Percentiles rank a stretch among this genome's conserved stretches.
Evolutionary conservation across 2,888 invertebrate species (phyloP).

Genomic region (Laspeyria flexula): DNA sequence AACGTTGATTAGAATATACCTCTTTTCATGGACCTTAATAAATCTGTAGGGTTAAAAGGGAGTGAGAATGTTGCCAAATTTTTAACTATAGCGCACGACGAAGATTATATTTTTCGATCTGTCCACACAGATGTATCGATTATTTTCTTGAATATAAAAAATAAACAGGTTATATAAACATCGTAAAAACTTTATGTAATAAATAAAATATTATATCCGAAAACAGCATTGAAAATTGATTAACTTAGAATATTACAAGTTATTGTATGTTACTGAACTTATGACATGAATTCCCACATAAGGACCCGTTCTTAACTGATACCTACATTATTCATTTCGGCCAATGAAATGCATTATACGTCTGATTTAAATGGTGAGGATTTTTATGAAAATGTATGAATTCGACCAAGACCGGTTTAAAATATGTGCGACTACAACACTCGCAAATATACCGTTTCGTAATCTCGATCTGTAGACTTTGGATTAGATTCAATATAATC

Average conservation of each 20-base stretch:
- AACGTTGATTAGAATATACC: constrained; percentile 38
- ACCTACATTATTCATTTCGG: background rate
- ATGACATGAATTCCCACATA: no score
- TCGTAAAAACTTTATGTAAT: background rate
- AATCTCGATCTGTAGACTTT: background rate
- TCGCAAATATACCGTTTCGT: background rate
- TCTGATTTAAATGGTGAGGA: background rate
- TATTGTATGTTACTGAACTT: no score
- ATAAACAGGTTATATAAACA: constrained; percentile 1
- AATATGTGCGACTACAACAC: no score
- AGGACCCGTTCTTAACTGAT: no score
- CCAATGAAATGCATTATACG: background rate
- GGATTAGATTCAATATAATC: background rate
- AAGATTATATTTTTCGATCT: constrained; percentile 60
- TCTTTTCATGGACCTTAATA: constrained; percentile 35
- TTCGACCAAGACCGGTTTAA: no score
- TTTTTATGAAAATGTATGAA: background rate
- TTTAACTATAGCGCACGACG: constrained; percentile 49
- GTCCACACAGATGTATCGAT: constrained; percentile 35
- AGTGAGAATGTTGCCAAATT: constrained; percentile 70
- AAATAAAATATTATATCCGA: no score
- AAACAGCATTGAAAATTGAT: no score
- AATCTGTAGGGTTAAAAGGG: constrained; percentile 36
- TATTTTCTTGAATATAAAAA: constrained; percentile 19
- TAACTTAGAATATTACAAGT: no score